Evolutionary conservation across 2,113 vertebrate genomes (phyloP), one percentile per base, ranked within the genome.

Genomic region (Halichoerus grypus): DNA sequence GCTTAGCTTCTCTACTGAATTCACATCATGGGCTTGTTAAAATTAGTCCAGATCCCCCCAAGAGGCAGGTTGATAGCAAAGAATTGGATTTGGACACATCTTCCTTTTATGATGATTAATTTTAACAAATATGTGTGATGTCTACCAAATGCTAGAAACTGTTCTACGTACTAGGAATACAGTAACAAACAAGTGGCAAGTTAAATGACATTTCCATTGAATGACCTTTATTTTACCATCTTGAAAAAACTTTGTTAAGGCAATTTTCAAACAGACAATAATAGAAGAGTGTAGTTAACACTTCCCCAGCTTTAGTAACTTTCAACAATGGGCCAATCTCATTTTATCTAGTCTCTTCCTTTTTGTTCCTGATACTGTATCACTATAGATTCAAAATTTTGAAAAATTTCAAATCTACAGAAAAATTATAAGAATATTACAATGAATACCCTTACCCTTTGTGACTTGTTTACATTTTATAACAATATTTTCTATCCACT

Each of bases 251-350:
- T 28, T 15, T 63, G 88, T 31, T 31, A 69, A 67, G 36, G 33
- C 5, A 69, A 82, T 76, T 94, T 94, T 85, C 53, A 80, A 93
- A 88, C 42, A 80, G 86, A 67, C n/a, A 72, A 16, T 74, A 33
- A 49, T 31, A n/a, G 39, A 95, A 69, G 6, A 81, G 19, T 36
- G 5, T 26, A 88, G 90, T 69, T 83, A 67, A 85, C 5, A 16
- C 16, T 49, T 36, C 31, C 49, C 18, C 31, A 55, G 39, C 15
- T 80, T 57, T 88, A 51, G 10, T 67, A 9, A 33, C 82, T 82
- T 86, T 39, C 39, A 86, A 16, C 14, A 49, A 71, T 5, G 39
- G 46, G 46, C 53, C 15, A 39, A 42, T 89, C 24, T 59, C n/a
- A 4, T 87, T 94, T 95, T n/a, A 76, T 83, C 28, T n/a, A 18